phyloP scores from a whole-genome alignment of 2,113 vertebrate genomes.

The Sceloporus tristichus region DNA sequence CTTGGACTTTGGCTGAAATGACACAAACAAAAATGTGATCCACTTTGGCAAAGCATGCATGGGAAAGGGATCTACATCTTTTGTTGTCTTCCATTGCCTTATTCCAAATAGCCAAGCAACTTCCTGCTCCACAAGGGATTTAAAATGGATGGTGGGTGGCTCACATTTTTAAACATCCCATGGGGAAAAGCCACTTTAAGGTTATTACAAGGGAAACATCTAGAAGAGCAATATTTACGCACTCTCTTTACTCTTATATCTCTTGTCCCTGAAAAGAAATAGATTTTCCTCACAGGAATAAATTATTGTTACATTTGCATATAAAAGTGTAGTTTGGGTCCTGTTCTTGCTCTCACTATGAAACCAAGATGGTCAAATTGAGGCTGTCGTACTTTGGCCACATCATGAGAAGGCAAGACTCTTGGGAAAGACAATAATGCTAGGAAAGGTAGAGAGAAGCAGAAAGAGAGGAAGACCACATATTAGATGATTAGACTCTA shows the following conservation, averaged over 20 bases:
- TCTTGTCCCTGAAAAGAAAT: neutral
- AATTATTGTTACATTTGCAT: neutral
- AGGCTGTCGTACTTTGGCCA: too few relatives aligned
- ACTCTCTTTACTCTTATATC: too few relatives aligned
- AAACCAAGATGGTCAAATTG: too few relatives aligned
- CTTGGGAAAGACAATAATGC: too few relatives aligned
- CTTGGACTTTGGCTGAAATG: neutral
- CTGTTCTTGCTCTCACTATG: neutral
- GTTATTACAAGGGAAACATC: conserved; percentile 11
- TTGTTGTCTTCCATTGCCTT: neutral
- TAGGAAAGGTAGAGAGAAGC: too few relatives aligned
- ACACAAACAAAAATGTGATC: neutral
- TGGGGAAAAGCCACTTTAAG: neutral
- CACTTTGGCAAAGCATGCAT: neutral
- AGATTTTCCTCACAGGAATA: neutral
- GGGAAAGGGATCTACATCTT: neutral
- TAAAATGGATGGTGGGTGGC: too few relatives aligned
- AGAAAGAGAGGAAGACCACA: too few relatives aligned
- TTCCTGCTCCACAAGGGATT: too few relatives aligned
- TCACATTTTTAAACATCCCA: too few relatives aligned
- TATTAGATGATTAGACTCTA: too few relatives aligned
- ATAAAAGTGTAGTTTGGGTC: neutral
- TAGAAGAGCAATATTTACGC: neutral
- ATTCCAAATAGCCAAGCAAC: neutral
- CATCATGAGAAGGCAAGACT: too few relatives aligned